These are phyloP conservation scores for Vimba vimba DNA, from an alignment of 2,113 vertebrate genomes.

Conservation along the genomic window DNA sequence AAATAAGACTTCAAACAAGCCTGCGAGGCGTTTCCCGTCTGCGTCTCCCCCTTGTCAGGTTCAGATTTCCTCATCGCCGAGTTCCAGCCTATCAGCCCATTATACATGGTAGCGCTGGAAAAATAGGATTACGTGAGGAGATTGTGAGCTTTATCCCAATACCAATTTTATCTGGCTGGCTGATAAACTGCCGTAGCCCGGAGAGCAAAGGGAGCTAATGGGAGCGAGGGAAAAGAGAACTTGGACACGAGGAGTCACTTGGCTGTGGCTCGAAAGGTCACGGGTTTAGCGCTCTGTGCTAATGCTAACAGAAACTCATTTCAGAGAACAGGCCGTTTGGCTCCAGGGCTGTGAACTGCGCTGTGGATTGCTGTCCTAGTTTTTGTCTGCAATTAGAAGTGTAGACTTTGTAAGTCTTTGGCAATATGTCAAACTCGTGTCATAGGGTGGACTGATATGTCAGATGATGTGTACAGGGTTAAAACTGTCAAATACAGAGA, in stretches of 20 bases:
- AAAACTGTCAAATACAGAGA: not conserved
- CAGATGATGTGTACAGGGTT: not conserved
- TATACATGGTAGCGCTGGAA: constrained; percentile 54
- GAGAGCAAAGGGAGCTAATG: constrained; percentile 52
- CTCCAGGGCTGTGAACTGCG: constrained; percentile 26
- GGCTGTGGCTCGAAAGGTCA: constrained; percentile 44
- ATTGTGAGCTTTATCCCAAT: constrained; percentile 58
- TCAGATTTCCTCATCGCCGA: constrained; percentile 40
- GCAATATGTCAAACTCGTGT: constrained; percentile 30
- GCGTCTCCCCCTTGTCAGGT: constrained; percentile 45
- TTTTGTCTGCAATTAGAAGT: constrained; percentile 35
- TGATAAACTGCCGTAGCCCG: constrained; percentile 56
- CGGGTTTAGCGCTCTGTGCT: constrained; percentile 4
- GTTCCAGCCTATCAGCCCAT: constrained; percentile 49
- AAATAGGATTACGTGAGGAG: constrained; percentile 57
- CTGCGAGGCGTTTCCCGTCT: constrained; percentile 47
- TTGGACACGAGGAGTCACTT: constrained; percentile 43
- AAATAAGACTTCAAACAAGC: constrained; percentile 54
- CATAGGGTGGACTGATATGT: not conserved
- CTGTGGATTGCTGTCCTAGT: constrained; percentile 34
- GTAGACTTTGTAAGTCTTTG: constrained; percentile 31
- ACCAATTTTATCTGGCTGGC: constrained; percentile 58
- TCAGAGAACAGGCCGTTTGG: constrained; percentile 22
- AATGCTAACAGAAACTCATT: constrained; percentile 36
- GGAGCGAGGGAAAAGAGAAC: constrained; percentile 35